Evolutionary conservation across 2,888 invertebrate species (phyloP).

Genomic region (Pyrrhosoma nymphula): DNA sequence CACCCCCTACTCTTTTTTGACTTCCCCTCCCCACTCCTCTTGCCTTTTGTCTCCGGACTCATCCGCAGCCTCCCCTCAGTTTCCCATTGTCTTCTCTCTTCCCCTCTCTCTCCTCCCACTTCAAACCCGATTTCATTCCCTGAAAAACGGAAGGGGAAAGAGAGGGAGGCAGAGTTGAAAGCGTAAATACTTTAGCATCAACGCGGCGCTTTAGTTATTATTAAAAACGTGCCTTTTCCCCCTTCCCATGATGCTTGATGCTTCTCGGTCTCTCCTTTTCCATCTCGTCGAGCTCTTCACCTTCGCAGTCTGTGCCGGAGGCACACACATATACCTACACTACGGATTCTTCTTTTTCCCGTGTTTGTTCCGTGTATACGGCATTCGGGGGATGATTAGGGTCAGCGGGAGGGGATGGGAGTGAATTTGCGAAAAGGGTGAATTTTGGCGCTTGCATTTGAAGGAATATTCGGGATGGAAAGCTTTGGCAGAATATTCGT

Average conservation of each 20-base stretch:
- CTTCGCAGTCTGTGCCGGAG: neutral
- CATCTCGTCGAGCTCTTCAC: constrained; percentile 12
- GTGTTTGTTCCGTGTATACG: neutral
- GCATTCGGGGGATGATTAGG: constrained; percentile 3
- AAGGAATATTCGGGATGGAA: neutral
- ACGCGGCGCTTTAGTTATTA: constrained; percentile 49
- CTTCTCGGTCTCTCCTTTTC: neutral
- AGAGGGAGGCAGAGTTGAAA: neutral
- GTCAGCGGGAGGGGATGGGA: neutral
- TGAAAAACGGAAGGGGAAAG: neutral
- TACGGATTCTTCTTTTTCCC: neutral
- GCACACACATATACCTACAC: neutral
- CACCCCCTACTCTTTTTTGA: neutral
- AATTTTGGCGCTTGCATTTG: neutral
- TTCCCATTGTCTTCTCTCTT: neutral
- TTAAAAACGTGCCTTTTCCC: neutral
- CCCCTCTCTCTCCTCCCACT: neutral
- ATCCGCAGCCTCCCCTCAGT: neutral
- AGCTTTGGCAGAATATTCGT: neutral
- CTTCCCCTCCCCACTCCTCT: neutral
- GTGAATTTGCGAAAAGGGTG: neutral
- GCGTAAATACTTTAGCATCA: constrained; percentile 58
- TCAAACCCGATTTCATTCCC: constrained; percentile 37
- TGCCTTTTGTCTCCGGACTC: neutral
- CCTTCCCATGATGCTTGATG: neutral